phyloP scores from a whole-genome alignment of 2,888 invertebrate species.

The Melinopterus prodromus region DNA sequence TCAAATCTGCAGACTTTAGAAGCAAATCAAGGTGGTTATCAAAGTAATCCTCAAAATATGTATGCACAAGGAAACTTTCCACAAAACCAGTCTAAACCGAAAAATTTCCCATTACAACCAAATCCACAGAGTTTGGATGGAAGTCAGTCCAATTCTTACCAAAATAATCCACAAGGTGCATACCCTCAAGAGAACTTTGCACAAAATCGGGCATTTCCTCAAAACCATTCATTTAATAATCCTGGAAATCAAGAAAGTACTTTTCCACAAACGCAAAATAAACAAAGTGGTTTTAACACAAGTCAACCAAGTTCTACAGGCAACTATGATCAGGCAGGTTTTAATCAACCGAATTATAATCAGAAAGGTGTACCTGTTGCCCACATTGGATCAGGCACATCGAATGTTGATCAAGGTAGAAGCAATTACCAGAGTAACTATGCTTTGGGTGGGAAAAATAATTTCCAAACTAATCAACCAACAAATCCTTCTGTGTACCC shows the following conservation, averaged over 20 bases:
- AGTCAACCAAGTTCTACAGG: conserved; percentile 7
- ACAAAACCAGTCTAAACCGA: conserved; percentile 22
- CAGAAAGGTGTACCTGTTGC: not conserved
- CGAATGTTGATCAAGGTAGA: not conserved
- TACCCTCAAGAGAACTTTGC: conserved; percentile 8
- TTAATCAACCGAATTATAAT: conserved; percentile 24
- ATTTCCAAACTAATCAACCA: not conserved
- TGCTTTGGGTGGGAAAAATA: conserved; percentile 5
- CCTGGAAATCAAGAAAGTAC: conserved; percentile 30
- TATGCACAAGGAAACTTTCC: conserved; percentile 30
- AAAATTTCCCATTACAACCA: conserved; percentile 10
- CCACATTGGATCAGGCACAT: not conserved
- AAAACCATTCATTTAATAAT: conserved; percentile 12
- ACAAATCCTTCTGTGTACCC: conserved; percentile 7
- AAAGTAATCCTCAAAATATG: conserved; percentile 25
- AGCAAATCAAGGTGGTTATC: not conserved
- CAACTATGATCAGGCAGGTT: conserved; percentile 21
- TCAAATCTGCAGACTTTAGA: conserved; percentile 18
- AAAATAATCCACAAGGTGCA: not conserved
- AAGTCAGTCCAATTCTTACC: not conserved
- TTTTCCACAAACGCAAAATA: conserved; percentile 29
- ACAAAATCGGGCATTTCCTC: conserved; percentile 34
- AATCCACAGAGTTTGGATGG: not conserved
- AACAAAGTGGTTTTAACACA: conserved; percentile 17
- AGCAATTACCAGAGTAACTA: not conserved